Evolutionary conservation across 35 echinoderm and acorn worm genomes (phyloP).

Genomic region (Ptychodera flava): DNA sequence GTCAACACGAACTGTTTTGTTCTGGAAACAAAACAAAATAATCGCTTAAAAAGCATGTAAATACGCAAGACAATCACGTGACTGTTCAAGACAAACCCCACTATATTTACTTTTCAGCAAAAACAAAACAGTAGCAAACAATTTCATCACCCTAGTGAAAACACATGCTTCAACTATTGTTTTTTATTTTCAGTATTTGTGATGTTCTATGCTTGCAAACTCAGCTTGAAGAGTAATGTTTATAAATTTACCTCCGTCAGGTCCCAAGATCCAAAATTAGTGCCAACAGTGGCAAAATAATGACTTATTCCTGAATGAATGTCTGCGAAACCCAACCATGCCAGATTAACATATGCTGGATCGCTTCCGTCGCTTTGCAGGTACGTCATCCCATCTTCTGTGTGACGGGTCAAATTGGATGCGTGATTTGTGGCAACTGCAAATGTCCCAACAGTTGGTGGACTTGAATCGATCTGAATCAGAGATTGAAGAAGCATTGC

Average conservation of each 20-base stretch:
- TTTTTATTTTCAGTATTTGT: too few species aligned
- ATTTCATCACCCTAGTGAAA: too few species aligned
- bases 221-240: too few species aligned
- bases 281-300: constrained; percentile 18
- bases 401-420: constrained; percentile 17
- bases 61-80: too few species aligned
- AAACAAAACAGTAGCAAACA: too few species aligned
- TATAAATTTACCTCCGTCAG: constrained; percentile 15
- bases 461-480: constrained; percentile 29
- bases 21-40: neutral
- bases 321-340: constrained; percentile 41
- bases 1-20: neutral
- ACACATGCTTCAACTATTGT: too few species aligned
- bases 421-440: constrained; percentile 29
- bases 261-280: neutral
- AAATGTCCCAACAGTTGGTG: constrained; percentile 24
- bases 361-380: neutral
- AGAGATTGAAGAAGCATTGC: neutral
- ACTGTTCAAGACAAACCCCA: too few species aligned
- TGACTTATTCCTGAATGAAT: constrained; percentile 29
- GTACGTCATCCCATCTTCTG: neutral
- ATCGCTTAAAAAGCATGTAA: neutral
- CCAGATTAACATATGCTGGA: neutral
- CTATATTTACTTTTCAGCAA: too few species aligned
- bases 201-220: too few species aligned